Percentiles rank a stretch among this genome's conserved stretches.
Evolutionary conservation across 1,140 invertebrate genomes (phyloP).

Genomic region (Drosophila virilis): DNA sequence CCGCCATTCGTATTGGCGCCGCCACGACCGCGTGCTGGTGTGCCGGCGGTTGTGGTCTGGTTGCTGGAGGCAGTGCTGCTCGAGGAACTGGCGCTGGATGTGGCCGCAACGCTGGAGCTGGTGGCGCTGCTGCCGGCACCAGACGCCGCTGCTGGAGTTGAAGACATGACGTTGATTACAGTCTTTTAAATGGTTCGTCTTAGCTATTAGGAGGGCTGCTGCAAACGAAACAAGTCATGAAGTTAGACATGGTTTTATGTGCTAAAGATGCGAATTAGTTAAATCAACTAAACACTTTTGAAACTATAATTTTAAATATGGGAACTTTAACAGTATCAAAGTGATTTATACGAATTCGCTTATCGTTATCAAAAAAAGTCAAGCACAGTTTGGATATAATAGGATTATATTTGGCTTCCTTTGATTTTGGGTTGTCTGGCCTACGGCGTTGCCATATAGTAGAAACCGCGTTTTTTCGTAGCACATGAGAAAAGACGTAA

Average conservation of each 20-base stretch:
- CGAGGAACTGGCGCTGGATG: constrained; percentile 53
- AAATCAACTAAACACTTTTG: too few relatives aligned
- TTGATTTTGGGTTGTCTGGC: neutral
- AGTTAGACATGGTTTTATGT: too few relatives aligned
- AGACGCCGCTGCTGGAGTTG: constrained; percentile 70
- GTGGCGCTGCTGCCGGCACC: constrained; percentile 58
- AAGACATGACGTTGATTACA: constrained; percentile 62
- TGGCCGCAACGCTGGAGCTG: constrained; percentile 63
- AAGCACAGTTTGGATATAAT: too few relatives aligned
- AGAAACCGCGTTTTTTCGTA: neutral
- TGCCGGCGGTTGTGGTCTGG: constrained; percentile 44
- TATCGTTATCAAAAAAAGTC: too few relatives aligned
- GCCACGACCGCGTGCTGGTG: constrained; percentile 57
- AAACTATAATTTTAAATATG: too few relatives aligned
- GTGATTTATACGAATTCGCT: too few relatives aligned
- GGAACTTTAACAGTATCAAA: too few relatives aligned
- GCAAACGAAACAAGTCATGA: neutral
- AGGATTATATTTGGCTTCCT: too few relatives aligned
- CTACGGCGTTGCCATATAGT: constrained; percentile 9
- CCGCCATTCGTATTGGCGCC: constrained; percentile 65
- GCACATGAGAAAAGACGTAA: neutral
- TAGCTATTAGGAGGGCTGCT: constrained; percentile 14
- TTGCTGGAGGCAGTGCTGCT: constrained; percentile 63
- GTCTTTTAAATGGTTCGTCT: constrained; percentile 26
- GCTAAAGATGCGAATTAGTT: too few relatives aligned